Evolutionary conservation across 1,140 invertebrate genomes (phyloP), one percentile per base, ranked within the genome.

Genomic region (Schmidtea mediterranea): DNA sequence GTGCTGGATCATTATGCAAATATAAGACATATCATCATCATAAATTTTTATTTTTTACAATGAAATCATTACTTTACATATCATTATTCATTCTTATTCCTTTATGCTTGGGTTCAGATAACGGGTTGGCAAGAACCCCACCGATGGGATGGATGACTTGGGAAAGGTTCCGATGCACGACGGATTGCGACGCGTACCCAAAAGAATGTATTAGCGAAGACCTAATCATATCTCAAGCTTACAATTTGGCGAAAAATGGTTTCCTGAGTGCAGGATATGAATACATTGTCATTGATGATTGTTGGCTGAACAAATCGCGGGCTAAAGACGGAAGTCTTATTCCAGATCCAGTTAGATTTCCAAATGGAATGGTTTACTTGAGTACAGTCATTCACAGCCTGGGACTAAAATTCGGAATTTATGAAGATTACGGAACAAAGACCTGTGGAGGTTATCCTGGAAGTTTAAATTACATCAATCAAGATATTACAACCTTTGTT

Each of bases 401-500:
- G 68, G 83, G 82, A 40, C 66, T 95, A 1, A 92, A 90, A 63
- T 82, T 95, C 59, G 89, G 87, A 16, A 89, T 94, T 51, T 95
- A 95, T 61, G 82, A 89, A 63, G 86, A 94, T 62, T 90, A 79
- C 67, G 89, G 89, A 1, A 84, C 79, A 54, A 78, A 78, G 58
- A 95, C 89, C 0, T 94, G 89, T 59, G 71, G 55, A n/a, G 84
- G 84, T 6, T 95, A 87, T 65, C 87, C 87, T 13, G 89, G 87
- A 36, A 78, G 82, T 52, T 70, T 86, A 39, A 80, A 79, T 1
- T 75, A 81, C 66, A 69, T 89, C 56, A 71, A 81, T 57, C 69
- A 68, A 55, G 87, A 92, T 68, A 83, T 84, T 0, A 66, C 77
- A 23, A 82, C 79, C 1, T 94, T 94, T 69, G 83, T 82, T n/a